These are phyloP conservation scores for Eulacestoma nigropectus DNA, from an alignment of 2,113 vertebrate genomes.

Conservation along the genomic window DNA sequence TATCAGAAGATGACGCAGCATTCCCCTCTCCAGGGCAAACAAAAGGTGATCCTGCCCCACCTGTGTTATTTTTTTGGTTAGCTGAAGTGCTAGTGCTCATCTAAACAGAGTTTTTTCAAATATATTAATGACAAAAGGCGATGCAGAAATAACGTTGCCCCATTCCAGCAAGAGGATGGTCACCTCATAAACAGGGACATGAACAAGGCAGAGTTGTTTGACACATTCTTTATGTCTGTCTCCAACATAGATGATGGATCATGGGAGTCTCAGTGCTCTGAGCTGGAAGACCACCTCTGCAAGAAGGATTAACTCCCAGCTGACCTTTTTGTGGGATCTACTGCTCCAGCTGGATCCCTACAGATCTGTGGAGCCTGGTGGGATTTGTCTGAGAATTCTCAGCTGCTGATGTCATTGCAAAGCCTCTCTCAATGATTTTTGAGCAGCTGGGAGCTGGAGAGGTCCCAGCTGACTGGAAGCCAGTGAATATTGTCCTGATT, in stretches of 20 bases:
- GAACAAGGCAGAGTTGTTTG: neutral
- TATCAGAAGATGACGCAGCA: neutral
- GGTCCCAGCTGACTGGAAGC: neutral
- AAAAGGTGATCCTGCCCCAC: constrained; percentile 27
- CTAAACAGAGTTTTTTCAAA: neutral
- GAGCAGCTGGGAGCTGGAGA: neutral
- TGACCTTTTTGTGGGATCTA: neutral
- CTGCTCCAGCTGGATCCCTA: neutral
- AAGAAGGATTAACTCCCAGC: neutral
- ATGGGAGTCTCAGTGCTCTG: neutral
- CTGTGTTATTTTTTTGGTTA: neutral
- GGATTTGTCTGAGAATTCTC: neutral
- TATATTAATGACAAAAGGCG: neutral
- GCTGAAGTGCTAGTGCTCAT: neutral
- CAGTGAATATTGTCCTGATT: neutral
- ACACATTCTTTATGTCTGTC: neutral
- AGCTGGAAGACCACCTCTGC: neutral
- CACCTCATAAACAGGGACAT: neutral
- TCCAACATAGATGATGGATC: neutral
- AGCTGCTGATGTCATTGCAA: neutral
- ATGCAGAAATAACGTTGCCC: neutral
- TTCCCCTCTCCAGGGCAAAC: neutral
- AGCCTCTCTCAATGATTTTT: neutral
- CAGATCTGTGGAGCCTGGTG: neutral
- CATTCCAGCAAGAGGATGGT: neutral